Evolutionary conservation across 1,140 invertebrate genomes (phyloP).

Genomic region (Magallana ariakensis): DNA sequence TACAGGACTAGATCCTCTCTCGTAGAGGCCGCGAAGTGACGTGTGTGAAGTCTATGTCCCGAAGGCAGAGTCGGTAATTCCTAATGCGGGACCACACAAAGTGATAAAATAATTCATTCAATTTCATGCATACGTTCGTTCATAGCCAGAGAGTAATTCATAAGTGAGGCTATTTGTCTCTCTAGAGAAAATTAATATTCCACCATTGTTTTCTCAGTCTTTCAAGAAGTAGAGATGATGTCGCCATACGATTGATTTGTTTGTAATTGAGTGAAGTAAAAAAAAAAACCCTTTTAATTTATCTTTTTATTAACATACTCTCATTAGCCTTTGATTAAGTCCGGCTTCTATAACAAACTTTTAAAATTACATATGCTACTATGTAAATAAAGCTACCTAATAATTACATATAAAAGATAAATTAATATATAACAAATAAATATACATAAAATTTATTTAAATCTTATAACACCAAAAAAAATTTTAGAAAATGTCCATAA

Average conservation of each 20-base stretch:
- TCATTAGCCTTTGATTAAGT: too few relatives aligned
- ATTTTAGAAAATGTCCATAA: too few relatives aligned
- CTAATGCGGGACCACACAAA: slow-evolving; percentile 27
- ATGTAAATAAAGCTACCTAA: too few relatives aligned
- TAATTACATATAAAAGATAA: too few relatives aligned
- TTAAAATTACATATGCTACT: too few relatives aligned
- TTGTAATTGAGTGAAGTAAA: background rate
- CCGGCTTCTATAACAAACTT: too few relatives aligned
- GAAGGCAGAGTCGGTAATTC: background rate
- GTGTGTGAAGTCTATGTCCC: slow-evolving; percentile 17
- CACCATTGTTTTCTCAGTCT: background rate
- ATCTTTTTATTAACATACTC: too few relatives aligned
- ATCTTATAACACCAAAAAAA: too few relatives aligned
- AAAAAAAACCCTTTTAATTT: too few relatives aligned
- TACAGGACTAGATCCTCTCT: background rate
- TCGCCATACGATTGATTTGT: background rate
- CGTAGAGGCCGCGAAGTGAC: slow-evolving; percentile 18
- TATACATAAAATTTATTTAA: too few relatives aligned
- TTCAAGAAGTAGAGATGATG: background rate
- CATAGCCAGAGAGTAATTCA: slow-evolving; percentile 32
- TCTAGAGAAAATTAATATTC: slow-evolving; percentile 35
- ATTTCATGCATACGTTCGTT: slow-evolving; percentile 28
- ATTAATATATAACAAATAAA: too few relatives aligned
- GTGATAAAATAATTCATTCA: slow-evolving; percentile 27
- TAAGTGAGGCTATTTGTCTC: slow-evolving; percentile 22